These are phyloP conservation scores for Drosophila nr. perissopoda DNA, from an alignment of 2,888 invertebrate species.

Conservation along the genomic window DNA sequence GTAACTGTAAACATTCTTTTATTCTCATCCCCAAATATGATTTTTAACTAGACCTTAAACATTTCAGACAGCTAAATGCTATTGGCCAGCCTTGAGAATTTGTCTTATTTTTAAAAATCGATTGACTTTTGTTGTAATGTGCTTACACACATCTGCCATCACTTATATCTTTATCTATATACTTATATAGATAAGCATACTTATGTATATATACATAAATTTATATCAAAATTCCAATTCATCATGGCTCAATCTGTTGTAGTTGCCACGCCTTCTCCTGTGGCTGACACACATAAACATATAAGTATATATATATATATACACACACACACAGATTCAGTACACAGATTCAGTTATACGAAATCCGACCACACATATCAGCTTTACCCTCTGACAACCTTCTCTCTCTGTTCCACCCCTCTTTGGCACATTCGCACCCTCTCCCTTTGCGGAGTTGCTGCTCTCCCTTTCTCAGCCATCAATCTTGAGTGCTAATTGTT, in stretches of 20 bases:
- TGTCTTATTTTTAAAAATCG: not conserved
- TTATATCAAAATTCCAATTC: constrained; percentile 7
- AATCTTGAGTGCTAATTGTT: constrained; percentile 78
- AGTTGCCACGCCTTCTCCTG: constrained; percentile 21
- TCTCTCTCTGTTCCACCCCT: not conserved
- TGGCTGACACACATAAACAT: constrained; percentile 3
- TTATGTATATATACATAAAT: no score
- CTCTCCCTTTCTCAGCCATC: constrained; percentile 52
- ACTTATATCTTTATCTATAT: not conserved
- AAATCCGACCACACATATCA: constrained; percentile 41
- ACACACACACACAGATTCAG: not conserved
- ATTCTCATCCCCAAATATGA: not conserved
- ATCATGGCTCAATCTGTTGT: constrained; percentile 13
- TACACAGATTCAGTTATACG: not conserved
- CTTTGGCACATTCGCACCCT: constrained; percentile 17
- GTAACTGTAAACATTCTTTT: not conserved
- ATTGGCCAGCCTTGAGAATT: not conserved
- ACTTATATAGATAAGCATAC: not conserved
- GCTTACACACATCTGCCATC: not conserved
- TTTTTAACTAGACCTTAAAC: not conserved
- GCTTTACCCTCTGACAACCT: constrained; percentile 12
- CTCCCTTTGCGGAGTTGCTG: constrained; percentile 1
- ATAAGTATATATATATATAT: not conserved
- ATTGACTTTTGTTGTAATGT: not conserved
- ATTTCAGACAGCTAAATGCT: not conserved